phyloP scores from a whole-genome alignment of 2,797 vertebrate species.

The Sebastiscus tertius region DNA sequence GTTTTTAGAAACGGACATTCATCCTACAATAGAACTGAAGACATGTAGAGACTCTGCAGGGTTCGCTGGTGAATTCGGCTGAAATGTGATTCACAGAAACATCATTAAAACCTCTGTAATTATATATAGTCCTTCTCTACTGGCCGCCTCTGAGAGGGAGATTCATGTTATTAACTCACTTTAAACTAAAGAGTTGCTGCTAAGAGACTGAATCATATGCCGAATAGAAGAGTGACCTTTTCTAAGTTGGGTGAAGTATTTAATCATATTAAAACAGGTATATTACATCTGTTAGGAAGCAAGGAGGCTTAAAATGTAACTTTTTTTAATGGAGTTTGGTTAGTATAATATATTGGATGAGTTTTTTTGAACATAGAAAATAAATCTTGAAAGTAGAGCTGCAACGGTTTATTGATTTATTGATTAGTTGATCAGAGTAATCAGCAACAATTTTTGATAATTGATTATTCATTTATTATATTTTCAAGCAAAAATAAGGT shows the following conservation, averaged over 20 bases:
- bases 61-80: neutral
- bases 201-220: rapidly evolving
- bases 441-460: too few relatives aligned
- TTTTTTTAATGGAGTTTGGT: neutral
- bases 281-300: neutral
- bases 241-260: rapidly evolving
- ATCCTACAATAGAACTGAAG: too few relatives aligned
- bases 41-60: too few relatives aligned
- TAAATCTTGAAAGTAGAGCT: neutral
- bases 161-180: rapidly evolving
- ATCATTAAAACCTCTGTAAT: rapidly evolving
- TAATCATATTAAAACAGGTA: rapidly evolving
- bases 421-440: too few relatives aligned
- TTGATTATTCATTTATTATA: too few relatives aligned
- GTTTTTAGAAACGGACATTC: too few relatives aligned
- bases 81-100: rapidly evolving
- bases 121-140: rapidly evolving
- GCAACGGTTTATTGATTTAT: too few relatives aligned
- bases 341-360: too few relatives aligned
- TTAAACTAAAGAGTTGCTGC: rapidly evolving
- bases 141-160: rapidly evolving
- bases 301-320: rapidly evolving
- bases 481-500: too few relatives aligned
- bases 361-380: neutral
- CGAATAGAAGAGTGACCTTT: neutral